A percentile compares a stretch with the other conserved stretches of the same genome.
Evolutionary conservation across 2,888 invertebrate species (phyloP).

Genomic region (Cabera pusaria): DNA sequence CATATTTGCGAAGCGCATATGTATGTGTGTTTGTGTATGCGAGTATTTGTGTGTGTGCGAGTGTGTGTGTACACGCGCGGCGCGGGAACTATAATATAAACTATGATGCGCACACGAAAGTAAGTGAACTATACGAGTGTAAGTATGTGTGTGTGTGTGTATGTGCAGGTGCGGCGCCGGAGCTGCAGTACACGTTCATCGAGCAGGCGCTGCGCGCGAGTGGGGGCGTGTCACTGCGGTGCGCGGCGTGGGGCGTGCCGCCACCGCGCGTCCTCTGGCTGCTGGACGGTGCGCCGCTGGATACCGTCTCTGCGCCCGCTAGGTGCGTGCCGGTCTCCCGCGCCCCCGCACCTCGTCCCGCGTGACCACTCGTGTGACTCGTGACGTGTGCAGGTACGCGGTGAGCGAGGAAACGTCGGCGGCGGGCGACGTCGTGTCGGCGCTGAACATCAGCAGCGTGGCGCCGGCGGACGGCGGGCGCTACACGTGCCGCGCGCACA

Average conservation of each 20-base stretch:
- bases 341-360: conserved; percentile 90
- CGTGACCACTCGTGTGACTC: too few relatives aligned
- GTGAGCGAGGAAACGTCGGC: conserved; percentile 89
- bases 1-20: too few relatives aligned
- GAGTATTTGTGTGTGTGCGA: neutral
- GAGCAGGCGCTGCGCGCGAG: conserved; percentile 85
- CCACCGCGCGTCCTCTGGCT: conserved; percentile 91
- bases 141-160: neutral
- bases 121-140: too few relatives aligned
- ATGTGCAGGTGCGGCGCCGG: conserved; percentile 89
- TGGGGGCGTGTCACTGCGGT: conserved; percentile 86
- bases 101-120: too few relatives aligned
- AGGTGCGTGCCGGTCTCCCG: conserved; percentile 91
- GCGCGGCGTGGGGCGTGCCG: conserved; percentile 91
- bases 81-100: too few relatives aligned
- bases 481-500: conserved; percentile 90
- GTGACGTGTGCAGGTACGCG: conserved; percentile 82
- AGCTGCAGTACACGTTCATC: conserved; percentile 91
- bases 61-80: too few relatives aligned
- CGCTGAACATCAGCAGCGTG: conserved; percentile 89
- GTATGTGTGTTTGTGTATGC: too few relatives aligned
- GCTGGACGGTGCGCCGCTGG: conserved; percentile 88
- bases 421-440: conserved; percentile 90
- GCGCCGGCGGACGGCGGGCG: conserved; percentile 91
- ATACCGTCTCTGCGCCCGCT: conserved; percentile 90